A percentile compares a stretch with the other conserved stretches of the same genome.
Evolutionary conservation across 2,797 vertebrate genomes (phyloP).

Genomic region (Paramormyrops hopkinsi): DNA sequence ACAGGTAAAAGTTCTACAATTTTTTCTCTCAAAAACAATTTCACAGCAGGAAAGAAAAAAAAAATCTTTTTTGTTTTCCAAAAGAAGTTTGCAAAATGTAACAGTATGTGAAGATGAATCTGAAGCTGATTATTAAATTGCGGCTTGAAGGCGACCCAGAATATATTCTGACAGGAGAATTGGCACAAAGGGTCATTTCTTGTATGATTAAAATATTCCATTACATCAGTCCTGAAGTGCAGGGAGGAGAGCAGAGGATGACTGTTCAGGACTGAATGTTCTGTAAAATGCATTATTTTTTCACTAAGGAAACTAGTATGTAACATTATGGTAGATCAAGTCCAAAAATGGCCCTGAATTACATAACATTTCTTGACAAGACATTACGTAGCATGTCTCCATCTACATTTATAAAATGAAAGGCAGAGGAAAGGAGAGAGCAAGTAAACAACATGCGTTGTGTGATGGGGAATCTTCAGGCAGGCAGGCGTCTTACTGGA

Average conservation of each 20-base stretch:
- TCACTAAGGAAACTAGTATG: not conserved
- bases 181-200: not conserved
- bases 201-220: not conserved
- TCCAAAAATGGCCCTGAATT: not conserved
- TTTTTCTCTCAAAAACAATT: not conserved
- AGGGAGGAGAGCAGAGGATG: not conserved
- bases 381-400: not conserved
- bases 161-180: not conserved
- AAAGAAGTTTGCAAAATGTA: not conserved
- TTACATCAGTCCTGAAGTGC: not conserved
- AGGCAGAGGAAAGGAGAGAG: not conserved
- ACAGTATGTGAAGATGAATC: not conserved
- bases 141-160: not conserved
- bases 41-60: not conserved
- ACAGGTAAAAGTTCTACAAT: not conserved
- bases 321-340: not conserved
- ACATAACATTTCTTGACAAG: not conserved
- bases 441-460: not conserved
- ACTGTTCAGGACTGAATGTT: not conserved
- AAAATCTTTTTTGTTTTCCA: not conserved
- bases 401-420: not conserved
- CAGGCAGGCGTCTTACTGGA: not conserved
- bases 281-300: not conserved
- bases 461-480: not conserved
- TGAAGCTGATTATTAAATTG: not conserved